A percentile compares a stretch with the other conserved stretches of the same genome.
Conservation (phyloP, 2,888 invertebrate species). For the Lacanobia wlatinum region DNA sequence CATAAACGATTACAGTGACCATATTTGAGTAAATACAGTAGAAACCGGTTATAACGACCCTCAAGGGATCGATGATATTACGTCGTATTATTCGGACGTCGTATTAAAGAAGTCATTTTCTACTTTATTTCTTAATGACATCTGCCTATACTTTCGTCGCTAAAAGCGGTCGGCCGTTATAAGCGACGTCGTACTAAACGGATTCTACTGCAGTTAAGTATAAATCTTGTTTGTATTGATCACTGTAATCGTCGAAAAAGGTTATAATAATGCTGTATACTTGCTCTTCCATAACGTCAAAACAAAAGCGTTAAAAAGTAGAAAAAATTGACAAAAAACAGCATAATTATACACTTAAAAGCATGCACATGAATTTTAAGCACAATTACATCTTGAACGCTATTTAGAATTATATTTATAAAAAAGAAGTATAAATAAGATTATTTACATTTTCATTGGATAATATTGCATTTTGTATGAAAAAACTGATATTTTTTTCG, state of each 20-base stretch:
- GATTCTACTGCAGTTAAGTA: too few species aligned
- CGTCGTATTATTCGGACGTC: too few species aligned
- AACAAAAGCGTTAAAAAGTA: slow-evolving; percentile 35
- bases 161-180: too few species aligned
- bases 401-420: slow-evolving; percentile 5
- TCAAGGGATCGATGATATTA: too few species aligned
- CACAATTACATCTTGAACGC: slow-evolving; percentile 59
- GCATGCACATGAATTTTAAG: slow-evolving; percentile 71
- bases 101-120: too few species aligned
- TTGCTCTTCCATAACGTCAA: slow-evolving; percentile 13
- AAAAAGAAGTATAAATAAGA: not conserved
- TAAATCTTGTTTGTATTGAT: not conserved
- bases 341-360: slow-evolving; percentile 64
- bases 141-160: too few species aligned
- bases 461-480: too few species aligned
- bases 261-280: slow-evolving; percentile 47
- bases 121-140: too few species aligned
- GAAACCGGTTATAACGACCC: too few species aligned
- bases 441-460: too few species aligned
- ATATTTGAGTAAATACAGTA: slow-evolving; percentile 25
- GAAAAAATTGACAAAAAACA: slow-evolving; percentile 47
- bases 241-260: slow-evolving; percentile 38
- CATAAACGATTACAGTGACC: slow-evolving; percentile 48
- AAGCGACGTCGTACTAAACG: too few species aligned
- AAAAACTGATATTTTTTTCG: too few species aligned